Base-by-base conservation (phyloP, 2,888 invertebrate species). In the Eurytoma adleriae region DNA sequence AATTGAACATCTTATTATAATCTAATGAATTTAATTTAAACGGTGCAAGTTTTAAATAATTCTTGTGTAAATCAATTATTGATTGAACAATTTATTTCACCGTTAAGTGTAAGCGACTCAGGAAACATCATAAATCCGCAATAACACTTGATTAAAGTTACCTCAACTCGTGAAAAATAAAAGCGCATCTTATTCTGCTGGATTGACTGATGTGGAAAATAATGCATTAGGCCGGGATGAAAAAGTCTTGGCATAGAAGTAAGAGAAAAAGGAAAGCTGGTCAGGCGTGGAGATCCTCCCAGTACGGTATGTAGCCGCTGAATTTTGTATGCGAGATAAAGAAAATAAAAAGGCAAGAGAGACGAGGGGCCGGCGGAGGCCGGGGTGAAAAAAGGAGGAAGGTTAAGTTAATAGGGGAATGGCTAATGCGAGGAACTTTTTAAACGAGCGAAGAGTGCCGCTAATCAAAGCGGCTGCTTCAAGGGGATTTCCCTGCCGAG, bases 401-500 rank as follows among this genome's bases (percentile, higher is more conserved):
- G 62, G 61, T 24, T 70, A 78, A 76, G 80, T 66, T 78, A 66
- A 74, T 79, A 74, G 78, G 78, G 59, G 73, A 81, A 78, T 78
- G 70, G 69, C 73, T 80, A 80, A 80, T 77, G 77, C 61, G 13
- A 54, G 61, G 69, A 72, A 77, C 64, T 77, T 80, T 76, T 74
- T 78, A 67, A 81, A 81, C 64, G 77, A 81, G 70, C 68, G 54
- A 27, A 73, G 59, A 77, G 76, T 61, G 66, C 59, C 54, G 72
- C 80, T 69, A 81, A 81, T 81, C 77, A 81, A 81, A 81, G 78
- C 77, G 69, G 69, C 80, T 77, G 69, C 78, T 78, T 70, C 72
- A 76, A 76, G 77, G 71, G 73, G 73, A 73, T 78, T 78, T 78
- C 30, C 64, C 68, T 76, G 52, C 52, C 64, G 57, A 64, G 69